A percentile compares a stretch with the other conserved stretches of the same genome.
phyloP scores from a whole-genome alignment of 2,888 invertebrate genomes.

The Polyommatus icarus region DNA sequence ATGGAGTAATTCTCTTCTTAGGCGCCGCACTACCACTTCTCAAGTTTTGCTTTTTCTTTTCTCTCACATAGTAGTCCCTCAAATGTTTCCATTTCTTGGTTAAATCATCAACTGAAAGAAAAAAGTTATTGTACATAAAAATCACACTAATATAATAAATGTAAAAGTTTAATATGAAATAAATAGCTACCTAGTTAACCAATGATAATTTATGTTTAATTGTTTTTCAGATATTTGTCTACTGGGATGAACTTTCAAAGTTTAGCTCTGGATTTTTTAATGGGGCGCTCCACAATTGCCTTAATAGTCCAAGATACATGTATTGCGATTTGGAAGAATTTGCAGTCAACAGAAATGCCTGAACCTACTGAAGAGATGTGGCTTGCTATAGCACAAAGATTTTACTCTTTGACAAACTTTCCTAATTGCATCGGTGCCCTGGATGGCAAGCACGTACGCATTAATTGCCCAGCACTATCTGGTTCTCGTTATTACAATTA shows the following conservation, averaged over 20 bases:
- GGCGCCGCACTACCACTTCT: constrained; percentile 29
- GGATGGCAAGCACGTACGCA: constrained; percentile 22
- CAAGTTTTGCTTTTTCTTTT: constrained; percentile 23
- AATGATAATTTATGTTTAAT: constrained; percentile 20
- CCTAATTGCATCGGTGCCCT: constrained; percentile 30
- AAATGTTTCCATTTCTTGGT: constrained; percentile 30
- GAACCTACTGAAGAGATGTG: constrained; percentile 21
- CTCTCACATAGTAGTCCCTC: constrained; percentile 33
- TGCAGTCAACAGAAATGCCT: constrained; percentile 30
- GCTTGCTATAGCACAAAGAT: constrained; percentile 19
- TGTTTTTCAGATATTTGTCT: constrained; percentile 31
- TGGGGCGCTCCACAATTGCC: constrained; percentile 15
- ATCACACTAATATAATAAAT: constrained; percentile 7
- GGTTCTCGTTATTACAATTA: constrained; percentile 42
- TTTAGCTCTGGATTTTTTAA: constrained; percentile 24
- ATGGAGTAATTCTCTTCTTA: constrained; percentile 15
- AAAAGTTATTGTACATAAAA: constrained; percentile 5
- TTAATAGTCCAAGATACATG: constrained; percentile 24
- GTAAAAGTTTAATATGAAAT: background rate
- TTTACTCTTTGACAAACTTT: constrained; percentile 28
- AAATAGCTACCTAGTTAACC: background rate
- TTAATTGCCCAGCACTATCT: constrained; percentile 38
- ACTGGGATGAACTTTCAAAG: constrained; percentile 30
- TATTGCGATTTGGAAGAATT: constrained; percentile 23
- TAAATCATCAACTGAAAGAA: constrained; percentile 25